These are phyloP conservation scores for Pyralis farinalis DNA, from an alignment of 2,888 invertebrate genomes.

Conservation along the genomic window DNA sequence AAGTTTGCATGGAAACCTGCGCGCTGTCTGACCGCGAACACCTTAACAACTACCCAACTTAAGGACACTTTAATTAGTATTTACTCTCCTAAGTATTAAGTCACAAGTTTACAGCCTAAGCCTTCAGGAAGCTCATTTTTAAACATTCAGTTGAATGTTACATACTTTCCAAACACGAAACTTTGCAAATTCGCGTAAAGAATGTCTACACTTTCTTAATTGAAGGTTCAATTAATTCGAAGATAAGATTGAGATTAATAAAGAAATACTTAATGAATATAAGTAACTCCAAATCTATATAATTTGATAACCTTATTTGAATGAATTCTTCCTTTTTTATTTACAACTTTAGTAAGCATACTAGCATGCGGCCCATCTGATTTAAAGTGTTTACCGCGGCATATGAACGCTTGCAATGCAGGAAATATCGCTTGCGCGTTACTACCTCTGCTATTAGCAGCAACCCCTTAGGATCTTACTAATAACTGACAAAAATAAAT, in stretches of 20 bases:
- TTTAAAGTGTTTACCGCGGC: too few relatives aligned
- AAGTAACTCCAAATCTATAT: too few relatives aligned
- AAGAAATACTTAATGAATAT: too few relatives aligned
- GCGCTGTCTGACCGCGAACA: conserved; percentile 37
- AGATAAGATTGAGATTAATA: background rate
- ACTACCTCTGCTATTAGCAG: too few relatives aligned
- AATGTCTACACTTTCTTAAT: conserved; percentile 9
- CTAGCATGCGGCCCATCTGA: too few relatives aligned
- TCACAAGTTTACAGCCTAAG: conserved; percentile 27
- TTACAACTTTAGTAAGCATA: too few relatives aligned
- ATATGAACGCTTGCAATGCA: too few relatives aligned
- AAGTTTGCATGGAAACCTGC: conserved; percentile 42
- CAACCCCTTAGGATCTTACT: too few relatives aligned
- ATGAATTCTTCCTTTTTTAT: too few relatives aligned
- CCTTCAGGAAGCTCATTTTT: conserved; percentile 18
- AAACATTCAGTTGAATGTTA: conserved; percentile 27
- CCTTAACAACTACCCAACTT: conserved; percentile 48
- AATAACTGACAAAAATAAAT: too few relatives aligned
- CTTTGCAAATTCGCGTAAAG: conserved; percentile 32
- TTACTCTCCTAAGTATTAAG: conserved; percentile 35
- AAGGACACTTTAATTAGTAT: conserved; percentile 60
- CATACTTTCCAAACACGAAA: conserved; percentile 21
- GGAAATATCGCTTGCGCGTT: too few relatives aligned
- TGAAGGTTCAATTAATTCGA: background rate
- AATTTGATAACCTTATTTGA: too few relatives aligned